Evolutionary conservation across 2,797 vertebrate species (phyloP).

Genomic region (Catamblyrhynchus diadema): DNA sequence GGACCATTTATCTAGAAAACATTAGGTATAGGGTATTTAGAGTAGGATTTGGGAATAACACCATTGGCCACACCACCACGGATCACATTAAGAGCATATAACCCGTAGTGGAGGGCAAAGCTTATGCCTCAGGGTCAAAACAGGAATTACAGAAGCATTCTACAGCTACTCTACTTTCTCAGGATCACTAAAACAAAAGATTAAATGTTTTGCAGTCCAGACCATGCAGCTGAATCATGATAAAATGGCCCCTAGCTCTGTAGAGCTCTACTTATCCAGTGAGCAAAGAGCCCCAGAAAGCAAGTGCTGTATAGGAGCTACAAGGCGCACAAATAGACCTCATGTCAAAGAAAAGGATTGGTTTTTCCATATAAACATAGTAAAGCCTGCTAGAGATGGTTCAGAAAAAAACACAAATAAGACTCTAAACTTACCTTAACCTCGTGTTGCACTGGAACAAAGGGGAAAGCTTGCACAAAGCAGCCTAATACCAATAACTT

Average conservation of each 20-base stretch:
- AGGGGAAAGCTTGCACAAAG: background rate
- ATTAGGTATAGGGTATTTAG: background rate
- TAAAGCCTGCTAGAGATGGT: background rate
- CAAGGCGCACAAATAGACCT: background rate
- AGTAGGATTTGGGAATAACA: background rate
- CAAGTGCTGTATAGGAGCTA: rapidly evolving
- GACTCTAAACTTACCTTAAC: background rate
- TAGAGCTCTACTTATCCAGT: background rate
- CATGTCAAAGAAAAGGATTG: background rate
- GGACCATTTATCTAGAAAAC: background rate
- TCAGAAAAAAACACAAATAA: background rate
- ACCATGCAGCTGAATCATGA: background rate
- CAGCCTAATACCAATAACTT: rapidly evolving
- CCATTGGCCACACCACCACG: rapidly evolving
- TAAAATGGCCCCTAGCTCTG: background rate
- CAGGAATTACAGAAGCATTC: background rate
- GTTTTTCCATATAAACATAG: rapidly evolving
- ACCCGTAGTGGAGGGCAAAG: background rate
- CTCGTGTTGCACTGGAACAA: rapidly evolving
- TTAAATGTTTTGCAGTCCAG: background rate
- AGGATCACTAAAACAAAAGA: background rate
- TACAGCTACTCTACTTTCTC: background rate
- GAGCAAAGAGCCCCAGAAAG: background rate
- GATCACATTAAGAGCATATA: background rate
- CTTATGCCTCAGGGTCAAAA: background rate